phyloP scores from a whole-genome alignment of 1,140 invertebrate species.

The Saxidomus purpurata region DNA sequence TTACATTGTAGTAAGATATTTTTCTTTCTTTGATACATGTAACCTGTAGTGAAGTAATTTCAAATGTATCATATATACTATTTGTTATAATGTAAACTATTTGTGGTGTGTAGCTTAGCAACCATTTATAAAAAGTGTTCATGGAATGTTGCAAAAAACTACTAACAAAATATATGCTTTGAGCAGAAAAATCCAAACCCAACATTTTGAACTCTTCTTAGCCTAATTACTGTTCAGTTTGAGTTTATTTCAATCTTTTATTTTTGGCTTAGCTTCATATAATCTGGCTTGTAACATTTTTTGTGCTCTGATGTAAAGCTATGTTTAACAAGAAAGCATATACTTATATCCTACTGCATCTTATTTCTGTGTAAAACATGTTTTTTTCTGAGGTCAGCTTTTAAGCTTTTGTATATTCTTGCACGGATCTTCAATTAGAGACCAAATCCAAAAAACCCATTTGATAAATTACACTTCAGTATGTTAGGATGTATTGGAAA shows the following conservation, averaged over 20 bases:
- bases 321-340: background rate
- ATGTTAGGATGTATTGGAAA: too few relatives aligned
- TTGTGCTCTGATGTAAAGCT: background rate
- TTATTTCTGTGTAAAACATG: background rate
- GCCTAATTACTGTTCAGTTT: background rate
- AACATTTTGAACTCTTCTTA: background rate
- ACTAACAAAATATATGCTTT: background rate
- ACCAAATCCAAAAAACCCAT: too few relatives aligned
- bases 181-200: background rate
- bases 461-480: too few relatives aligned
- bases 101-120: slow-evolving; percentile 28
- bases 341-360: background rate
- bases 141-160: background rate
- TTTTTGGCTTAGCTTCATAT: background rate
- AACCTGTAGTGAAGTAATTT: too few relatives aligned
- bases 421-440: background rate
- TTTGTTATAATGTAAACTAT: background rate
- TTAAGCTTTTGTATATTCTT: slow-evolving; percentile 31
- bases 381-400: background rate
- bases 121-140: background rate
- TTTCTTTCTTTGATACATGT: too few relatives aligned
- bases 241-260: background rate
- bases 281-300: background rate
- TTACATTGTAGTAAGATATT: too few relatives aligned
- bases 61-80: too few relatives aligned